A percentile compares a stretch with the other conserved stretches of the same genome.
Evolutionary conservation across 2,888 invertebrate species (phyloP).

Genomic region (Drosophila lutescens): DNA sequence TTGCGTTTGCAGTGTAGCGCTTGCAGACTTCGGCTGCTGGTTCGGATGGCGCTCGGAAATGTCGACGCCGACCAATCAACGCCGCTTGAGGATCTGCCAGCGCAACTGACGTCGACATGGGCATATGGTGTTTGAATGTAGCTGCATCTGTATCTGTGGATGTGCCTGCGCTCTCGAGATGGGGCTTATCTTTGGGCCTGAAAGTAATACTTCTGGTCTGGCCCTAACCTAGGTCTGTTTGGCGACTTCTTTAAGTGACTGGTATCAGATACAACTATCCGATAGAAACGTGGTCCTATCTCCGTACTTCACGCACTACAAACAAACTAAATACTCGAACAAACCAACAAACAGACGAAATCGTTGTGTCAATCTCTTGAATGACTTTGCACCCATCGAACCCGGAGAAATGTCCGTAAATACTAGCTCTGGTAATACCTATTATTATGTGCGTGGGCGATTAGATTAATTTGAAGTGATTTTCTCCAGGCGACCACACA

Average conservation of each 20-base stretch:
- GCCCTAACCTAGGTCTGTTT: conserved; percentile 18
- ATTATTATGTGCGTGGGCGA: conserved; percentile 47
- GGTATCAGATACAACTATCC: not conserved
- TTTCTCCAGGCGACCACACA: conserved; percentile 11
- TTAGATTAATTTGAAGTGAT: conserved; percentile 49
- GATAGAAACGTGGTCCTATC: not conserved
- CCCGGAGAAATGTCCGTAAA: not conserved
- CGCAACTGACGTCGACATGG: conserved; percentile 38
- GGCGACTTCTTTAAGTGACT: not conserved
- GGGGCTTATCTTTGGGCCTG: conserved; percentile 50
- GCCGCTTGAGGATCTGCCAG: conserved; percentile 60
- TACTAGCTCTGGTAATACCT: conserved; percentile 7
- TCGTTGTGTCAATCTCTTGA: not conserved
- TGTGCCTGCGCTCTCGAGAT: conserved; percentile 4
- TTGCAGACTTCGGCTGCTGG: conserved; percentile 62
- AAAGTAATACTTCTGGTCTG: conserved; percentile 56
- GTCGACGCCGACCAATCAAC: conserved; percentile 71
- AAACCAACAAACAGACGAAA: not conserved
- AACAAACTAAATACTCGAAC: not conserved
- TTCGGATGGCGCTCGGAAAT: conserved; percentile 58
- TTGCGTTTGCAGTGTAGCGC: conserved; percentile 56
- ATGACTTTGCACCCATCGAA: conserved; percentile 17
- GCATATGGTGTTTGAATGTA: conserved; percentile 29
- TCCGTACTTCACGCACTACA: not conserved
- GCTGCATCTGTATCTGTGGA: conserved; percentile 21